Percentiles rank a stretch among this genome's conserved stretches.
Conservation (phyloP, 2,888 invertebrate species). For the Lymantria monacha region DNA sequence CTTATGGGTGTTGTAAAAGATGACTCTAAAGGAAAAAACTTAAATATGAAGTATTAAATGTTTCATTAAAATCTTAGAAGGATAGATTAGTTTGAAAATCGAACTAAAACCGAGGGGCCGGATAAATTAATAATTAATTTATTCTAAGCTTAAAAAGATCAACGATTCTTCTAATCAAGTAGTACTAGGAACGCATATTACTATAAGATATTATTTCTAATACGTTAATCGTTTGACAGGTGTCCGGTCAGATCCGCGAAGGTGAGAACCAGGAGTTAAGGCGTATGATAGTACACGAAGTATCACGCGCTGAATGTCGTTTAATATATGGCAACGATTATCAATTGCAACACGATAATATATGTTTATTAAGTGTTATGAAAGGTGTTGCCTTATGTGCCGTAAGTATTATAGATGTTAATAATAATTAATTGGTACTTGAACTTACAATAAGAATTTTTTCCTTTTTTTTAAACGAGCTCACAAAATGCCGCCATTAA, state of each 20-base stretch:
- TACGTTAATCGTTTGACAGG: conserved; percentile 36
- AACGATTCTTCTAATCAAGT: conserved; percentile 24
- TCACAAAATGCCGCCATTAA: too few relatives aligned
- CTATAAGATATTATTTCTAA: conserved; percentile 7
- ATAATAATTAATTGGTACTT: too few relatives aligned
- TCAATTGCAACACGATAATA: conserved; percentile 67
- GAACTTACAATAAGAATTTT: too few relatives aligned
- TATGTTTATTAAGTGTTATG: conserved; percentile 61
- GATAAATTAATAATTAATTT: too few relatives aligned
- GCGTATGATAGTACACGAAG: conserved; percentile 66
- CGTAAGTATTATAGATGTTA: conserved; percentile 54
- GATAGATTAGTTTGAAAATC: too few relatives aligned
- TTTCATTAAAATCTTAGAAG: too few relatives aligned
- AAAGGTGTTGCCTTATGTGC: conserved; percentile 72
- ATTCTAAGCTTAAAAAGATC: too few relatives aligned
- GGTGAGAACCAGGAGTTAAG: conserved; percentile 71
- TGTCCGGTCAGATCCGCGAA: conserved; percentile 68
- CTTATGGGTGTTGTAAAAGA: too few relatives aligned
- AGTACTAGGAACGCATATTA: conserved; percentile 21
- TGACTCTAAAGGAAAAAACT: too few relatives aligned
- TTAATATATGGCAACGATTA: conserved; percentile 68
- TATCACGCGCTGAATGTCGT: conserved; percentile 55
- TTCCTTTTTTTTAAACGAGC: too few relatives aligned
- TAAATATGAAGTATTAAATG: too few relatives aligned
- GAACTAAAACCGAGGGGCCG: too few relatives aligned